Percentiles rank a stretch among this genome's conserved stretches.
Evolutionary conservation across 2,113 vertebrate genomes (phyloP).

Genomic region (Hippocampus guttulatus): DNA sequence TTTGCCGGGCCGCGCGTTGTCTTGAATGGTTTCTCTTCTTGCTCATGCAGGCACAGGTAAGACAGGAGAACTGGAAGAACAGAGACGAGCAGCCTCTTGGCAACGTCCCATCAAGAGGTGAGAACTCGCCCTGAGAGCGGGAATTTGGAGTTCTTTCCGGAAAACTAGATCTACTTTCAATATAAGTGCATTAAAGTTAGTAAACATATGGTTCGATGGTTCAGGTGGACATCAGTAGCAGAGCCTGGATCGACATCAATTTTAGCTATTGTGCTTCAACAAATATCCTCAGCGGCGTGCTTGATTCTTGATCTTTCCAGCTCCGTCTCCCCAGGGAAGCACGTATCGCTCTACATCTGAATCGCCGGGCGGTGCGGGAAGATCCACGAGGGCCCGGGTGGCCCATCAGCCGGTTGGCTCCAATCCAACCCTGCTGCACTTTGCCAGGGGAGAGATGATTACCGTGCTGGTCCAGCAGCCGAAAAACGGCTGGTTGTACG

Average conservation of each 20-base stretch:
- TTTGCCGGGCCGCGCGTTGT: background rate
- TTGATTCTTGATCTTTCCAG: conserved; percentile 44
- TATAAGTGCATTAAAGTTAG: too few relatives aligned
- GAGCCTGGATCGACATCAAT: background rate
- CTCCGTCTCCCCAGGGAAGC: conserved; percentile 65
- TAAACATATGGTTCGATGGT: too few relatives aligned
- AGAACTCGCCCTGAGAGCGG: conserved; percentile 2
- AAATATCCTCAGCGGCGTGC: background rate
- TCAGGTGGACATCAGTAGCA: background rate
- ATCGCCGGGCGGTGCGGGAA: conserved; percentile 21
- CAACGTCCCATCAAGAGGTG: conserved; percentile 69
- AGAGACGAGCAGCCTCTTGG: conserved; percentile 58
- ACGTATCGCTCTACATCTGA: conserved; percentile 27
- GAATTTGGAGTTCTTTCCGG: background rate
- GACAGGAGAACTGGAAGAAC: conserved; percentile 28
- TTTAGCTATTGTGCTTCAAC: background rate
- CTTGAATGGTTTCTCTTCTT: background rate
- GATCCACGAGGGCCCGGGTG: conserved; percentile 51
- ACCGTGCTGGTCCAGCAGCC: conserved; percentile 73
- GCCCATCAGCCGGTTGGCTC: conserved; percentile 58
- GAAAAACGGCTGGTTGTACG: conserved; percentile 89
- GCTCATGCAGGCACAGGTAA: conserved; percentile 34
- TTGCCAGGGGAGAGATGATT: conserved; percentile 75
- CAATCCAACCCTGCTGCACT: conserved; percentile 81
- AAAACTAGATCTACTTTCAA: background rate